Evolutionary conservation across 2,888 invertebrate species (phyloP), one percentile per base, ranked within the genome.

Genomic region (Thumatha senex): DNA sequence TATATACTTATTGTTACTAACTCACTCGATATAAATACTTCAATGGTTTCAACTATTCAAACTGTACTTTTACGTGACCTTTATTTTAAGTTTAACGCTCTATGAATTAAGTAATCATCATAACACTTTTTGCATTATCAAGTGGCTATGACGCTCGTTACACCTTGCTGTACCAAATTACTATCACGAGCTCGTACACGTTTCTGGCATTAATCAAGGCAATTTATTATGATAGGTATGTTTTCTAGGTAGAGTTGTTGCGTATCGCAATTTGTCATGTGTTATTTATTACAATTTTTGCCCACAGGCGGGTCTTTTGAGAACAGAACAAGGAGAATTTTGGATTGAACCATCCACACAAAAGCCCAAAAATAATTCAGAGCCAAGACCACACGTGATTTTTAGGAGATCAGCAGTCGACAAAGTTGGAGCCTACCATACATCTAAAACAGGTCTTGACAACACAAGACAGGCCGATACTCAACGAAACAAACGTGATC

Each of bases 311-410:
- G 96, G 95, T 15, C 92, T 94, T 71, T 92, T 96, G 56, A 92
- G 93, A 72, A 94, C 94, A 13, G 92, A 93, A 63, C 86, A 93
- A 56, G 94, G 93, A 56, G 95, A 94, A 78, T 95, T 94, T 82
- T 95, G 93, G 87, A 94, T 96, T 59, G 96, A 96, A 80, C 96
- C 96, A 34, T 93, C 93, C 31, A 93, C 93, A 70, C 91, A 93
- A 79, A 82, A 90, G 58, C 63, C 81, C 46, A 70, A 72, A 56
- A 83, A 81, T 65, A 76, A 59, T 52, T 81, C 72, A 39, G 73
- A 79, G 57, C 82, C 80, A 46, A 94, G 95, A 79, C 93, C 94
- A 51, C 95, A 95, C 75, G 92, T 95, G 40, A 91, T 95, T 51
- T 95, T 93, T 71, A 94, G 93, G 79, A 89, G 95, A 76, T 94